Percentiles rank a stretch among this genome's conserved stretches.
Conservation (phyloP, 1,140 invertebrate genomes). For the Psix sp. region DNA sequence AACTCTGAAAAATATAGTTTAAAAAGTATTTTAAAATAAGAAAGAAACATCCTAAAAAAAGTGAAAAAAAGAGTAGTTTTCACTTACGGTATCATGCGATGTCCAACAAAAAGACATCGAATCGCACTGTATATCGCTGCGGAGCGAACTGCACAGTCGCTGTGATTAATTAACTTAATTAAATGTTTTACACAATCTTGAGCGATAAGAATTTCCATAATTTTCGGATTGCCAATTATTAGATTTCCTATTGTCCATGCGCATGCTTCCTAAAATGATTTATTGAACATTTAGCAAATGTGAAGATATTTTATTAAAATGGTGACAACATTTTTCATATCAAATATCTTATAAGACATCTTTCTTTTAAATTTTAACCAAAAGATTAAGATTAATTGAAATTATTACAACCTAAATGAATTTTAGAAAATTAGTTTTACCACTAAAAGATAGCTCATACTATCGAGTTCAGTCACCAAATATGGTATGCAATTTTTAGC, state of each 20-base stretch:
- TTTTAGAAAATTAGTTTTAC: conserved; percentile 57
- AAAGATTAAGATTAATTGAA: too few species aligned
- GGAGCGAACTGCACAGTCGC: conserved; percentile 58
- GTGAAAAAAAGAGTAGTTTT: neutral
- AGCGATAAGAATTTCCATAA: conserved; percentile 65
- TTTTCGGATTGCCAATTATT: conserved; percentile 57
- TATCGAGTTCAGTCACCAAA: conserved; percentile 68
- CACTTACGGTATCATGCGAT: conserved; percentile 61
- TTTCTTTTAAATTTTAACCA: too few species aligned
- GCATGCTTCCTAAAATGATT: conserved; percentile 66
- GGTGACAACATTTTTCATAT: too few species aligned
- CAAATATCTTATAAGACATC: too few species aligned
- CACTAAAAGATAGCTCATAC: conserved; percentile 66
- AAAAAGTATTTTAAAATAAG: conserved; percentile 6
- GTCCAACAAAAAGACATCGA: conserved; percentile 62
- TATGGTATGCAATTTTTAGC: conserved; percentile 69
- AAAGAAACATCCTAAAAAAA: conserved; percentile 9
- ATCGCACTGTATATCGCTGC: conserved; percentile 65
- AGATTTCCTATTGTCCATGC: conserved; percentile 74
- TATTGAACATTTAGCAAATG: neutral
- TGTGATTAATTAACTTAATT: conserved; percentile 61
- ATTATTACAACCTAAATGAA: neutral
- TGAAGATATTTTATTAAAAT: neutral
- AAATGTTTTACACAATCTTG: conserved; percentile 67
- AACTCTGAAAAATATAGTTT: conserved; percentile 43